These are phyloP conservation scores for Monodelphis domestica DNA, from an alignment of 2,797 vertebrate genomes.

Conservation along the genomic window DNA sequence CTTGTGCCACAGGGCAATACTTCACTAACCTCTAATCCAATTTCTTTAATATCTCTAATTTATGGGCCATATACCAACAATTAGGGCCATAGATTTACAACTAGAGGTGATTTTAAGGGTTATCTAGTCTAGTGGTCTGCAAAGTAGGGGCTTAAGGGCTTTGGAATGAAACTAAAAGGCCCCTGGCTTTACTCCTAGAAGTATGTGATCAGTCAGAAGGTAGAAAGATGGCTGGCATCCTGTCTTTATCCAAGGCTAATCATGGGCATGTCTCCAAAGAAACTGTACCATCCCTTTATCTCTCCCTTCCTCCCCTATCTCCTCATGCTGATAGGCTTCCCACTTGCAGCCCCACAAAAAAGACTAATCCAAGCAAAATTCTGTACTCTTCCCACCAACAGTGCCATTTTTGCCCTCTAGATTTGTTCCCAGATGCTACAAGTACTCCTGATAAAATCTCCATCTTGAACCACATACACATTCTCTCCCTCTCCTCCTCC, in stretches of 20 bases:
- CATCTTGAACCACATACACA: no score
- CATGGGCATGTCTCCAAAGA: neutral
- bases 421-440: neutral
- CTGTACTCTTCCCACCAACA: neutral
- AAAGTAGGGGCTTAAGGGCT: neutral
- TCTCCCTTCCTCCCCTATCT: neutral
- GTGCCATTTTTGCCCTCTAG: neutral
- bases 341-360: neutral
- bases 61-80: neutral
- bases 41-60: neutral
- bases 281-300: neutral
- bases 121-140: neutral
- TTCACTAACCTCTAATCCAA: constrained; percentile 13
- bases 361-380: neutral
- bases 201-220: neutral
- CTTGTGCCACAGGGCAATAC: constrained; percentile 30
- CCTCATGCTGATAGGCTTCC: no score
- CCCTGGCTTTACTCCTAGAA: neutral
- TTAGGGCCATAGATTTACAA: neutral
- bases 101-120: neutral
- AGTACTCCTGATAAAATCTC: no score
- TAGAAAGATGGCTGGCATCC: neutral
- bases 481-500: neutral
- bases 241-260: neutral
- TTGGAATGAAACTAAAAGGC: neutral